Evolutionary conservation across 2,797 vertebrate genomes (phyloP), one percentile per base, ranked within the genome.

Genomic region (Chaenodraco wilsoni): DNA sequence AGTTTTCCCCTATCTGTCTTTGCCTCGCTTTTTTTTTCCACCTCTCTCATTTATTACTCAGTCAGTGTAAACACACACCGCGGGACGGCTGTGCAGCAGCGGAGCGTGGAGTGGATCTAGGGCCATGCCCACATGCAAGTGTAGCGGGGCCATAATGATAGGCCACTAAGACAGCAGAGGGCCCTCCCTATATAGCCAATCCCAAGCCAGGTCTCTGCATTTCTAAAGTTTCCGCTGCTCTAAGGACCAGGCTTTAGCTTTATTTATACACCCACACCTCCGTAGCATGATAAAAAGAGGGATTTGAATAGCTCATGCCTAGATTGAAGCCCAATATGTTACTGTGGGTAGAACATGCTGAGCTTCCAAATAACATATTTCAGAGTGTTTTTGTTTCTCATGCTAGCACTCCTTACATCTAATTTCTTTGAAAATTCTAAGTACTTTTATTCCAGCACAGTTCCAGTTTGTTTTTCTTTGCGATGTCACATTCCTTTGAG

Each of bases 111-210:
- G 40, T 16, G 59, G 83, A 87, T 84, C 50, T 67, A 33, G 69
- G 84, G 72, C 76, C 50, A 55, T 72, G 71, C 79, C 91, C 91
- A 91, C 93, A 93, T 91, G 87, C 84, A 91, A 90, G 80, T 71
- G 80, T 46, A 56, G 51, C 49, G 37, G 66, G 64, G 79, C 81
- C 59, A 9, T 95, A 95, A 95, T 95, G 89, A 95, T 74, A 95
- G 93, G 83, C 86, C 76, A 2, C 65, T 27, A 12, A 27, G 63
- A 70, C 78, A 78, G 78, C 70, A 43, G 57, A 55, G 27, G 70
- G 64, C 70, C 76, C 80, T 69, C 84, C 74, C 73, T 76, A 37
- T 76, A 37, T 44, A 69, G 78, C 76, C 81, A 71, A 58, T 82
- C 62, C 55, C 41, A 31, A 52, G 10, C 44, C 37, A 54, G 16